Evolutionary conservation across 1,140 invertebrate genomes (phyloP).

Genomic region (Zophobas morio): DNA sequence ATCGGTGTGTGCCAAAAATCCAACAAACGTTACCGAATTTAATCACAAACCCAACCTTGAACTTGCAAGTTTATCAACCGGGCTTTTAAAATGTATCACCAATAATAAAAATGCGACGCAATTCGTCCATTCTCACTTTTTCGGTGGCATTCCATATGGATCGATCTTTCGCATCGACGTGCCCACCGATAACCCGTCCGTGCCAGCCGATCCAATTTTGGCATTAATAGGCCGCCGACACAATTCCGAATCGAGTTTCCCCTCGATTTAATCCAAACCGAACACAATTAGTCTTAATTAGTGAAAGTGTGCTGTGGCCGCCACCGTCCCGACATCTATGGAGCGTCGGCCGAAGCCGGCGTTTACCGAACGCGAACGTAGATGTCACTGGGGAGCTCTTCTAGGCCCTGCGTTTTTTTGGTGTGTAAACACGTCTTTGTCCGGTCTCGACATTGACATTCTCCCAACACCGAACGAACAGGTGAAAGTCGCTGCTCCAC

Average conservation of each 20-base stretch:
- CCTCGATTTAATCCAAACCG: slow-evolving; percentile 27
- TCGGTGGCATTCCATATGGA: not conserved
- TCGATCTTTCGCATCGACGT: too few species aligned
- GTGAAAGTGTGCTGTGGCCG: slow-evolving; percentile 19
- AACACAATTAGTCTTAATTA: slow-evolving; percentile 31
- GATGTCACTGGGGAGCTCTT: slow-evolving; percentile 5
- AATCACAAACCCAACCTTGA: slow-evolving; percentile 46
- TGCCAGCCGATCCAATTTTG: not conserved
- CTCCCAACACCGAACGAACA: slow-evolving; percentile 17
- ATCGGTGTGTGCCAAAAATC: slow-evolving; percentile 32
- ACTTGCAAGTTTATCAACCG: slow-evolving; percentile 50
- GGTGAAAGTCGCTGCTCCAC: slow-evolving; percentile 38
- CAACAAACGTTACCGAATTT: slow-evolving; percentile 39
- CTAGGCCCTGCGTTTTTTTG: slow-evolving; percentile 10
- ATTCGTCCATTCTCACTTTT: slow-evolving; percentile 9
- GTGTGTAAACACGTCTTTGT: slow-evolving; percentile 29
- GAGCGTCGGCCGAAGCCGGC: not conserved
- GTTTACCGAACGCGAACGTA: not conserved
- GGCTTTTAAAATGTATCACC: not conserved
- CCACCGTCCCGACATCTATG: not conserved
- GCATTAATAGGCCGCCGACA: slow-evolving; percentile 13
- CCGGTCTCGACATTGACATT: slow-evolving; percentile 38
- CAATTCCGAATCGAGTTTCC: slow-evolving; percentile 4
- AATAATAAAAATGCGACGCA: slow-evolving; percentile 48
- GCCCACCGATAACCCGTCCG: not conserved